Percentiles rank a stretch among this genome's conserved stretches.
These are phyloP conservation scores for Pollenia griseotomentosa DNA, from an alignment of 2,888 invertebrate genomes.

Conservation along the genomic window DNA sequence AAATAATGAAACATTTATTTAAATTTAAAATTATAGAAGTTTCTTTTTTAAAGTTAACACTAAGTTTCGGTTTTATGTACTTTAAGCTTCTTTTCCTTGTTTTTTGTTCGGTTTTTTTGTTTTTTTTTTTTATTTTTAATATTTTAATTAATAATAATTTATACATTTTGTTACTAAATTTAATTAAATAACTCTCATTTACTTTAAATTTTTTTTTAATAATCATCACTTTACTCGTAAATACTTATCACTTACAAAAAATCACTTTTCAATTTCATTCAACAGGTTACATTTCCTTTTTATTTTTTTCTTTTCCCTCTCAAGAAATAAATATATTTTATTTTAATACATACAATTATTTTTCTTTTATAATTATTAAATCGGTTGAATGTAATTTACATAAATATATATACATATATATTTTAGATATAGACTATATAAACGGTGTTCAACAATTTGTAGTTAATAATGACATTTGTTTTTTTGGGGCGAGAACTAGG, in stretches of 20 bases:
- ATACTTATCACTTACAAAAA: conserved; percentile 70
- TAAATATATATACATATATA: conserved; percentile 38
- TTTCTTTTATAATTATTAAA: conserved; percentile 18
- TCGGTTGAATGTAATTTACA: conserved; percentile 45
- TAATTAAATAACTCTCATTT: conserved; percentile 54
- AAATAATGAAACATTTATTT: conserved; percentile 34
- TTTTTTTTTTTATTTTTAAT: conserved; percentile 14
- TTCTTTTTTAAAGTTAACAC: conserved; percentile 51
- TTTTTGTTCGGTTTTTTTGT: conserved; percentile 48
- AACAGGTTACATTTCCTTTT: conserved; percentile 62
- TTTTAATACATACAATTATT: conserved; percentile 52
- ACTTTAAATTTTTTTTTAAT: conserved; percentile 33
- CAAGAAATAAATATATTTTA: conserved; percentile 50
- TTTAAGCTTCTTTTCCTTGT: conserved; percentile 54
- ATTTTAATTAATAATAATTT: conserved; percentile 55
- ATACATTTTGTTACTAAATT: conserved; percentile 60
- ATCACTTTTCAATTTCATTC: conserved; percentile 73
- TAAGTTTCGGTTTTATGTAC: conserved; percentile 38
- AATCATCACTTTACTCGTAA: conserved; percentile 56
- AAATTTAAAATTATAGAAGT: conserved; percentile 52
- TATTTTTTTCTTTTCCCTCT: conserved; percentile 16
- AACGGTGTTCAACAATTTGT: conserved; percentile 66
- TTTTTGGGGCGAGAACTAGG: neutral
- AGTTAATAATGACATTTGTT: conserved; percentile 25
- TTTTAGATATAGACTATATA: conserved; percentile 58